These are phyloP conservation scores for Achlya flavicornis DNA, from an alignment of 2,888 invertebrate species.

Conservation along the genomic window DNA sequence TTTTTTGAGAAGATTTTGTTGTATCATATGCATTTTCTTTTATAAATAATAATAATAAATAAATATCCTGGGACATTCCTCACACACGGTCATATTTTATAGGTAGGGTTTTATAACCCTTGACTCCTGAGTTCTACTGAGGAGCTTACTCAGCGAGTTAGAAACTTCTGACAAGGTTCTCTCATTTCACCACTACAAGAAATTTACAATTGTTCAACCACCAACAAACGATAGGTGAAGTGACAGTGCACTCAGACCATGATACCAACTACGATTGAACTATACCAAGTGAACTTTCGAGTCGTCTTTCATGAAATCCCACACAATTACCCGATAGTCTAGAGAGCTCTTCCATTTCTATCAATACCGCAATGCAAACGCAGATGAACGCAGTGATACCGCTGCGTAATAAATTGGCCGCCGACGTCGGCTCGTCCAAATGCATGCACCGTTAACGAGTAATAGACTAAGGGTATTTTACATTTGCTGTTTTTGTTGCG, in stretches of 20 bases:
- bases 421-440: conserved; percentile 60
- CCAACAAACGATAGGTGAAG: background rate
- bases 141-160: too few relatives aligned
- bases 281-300: conserved; percentile 31
- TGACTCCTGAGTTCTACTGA: too few relatives aligned
- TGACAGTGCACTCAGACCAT: background rate
- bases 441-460: conserved; percentile 67
- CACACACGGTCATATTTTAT: too few relatives aligned
- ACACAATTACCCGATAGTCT: conserved; percentile 12
- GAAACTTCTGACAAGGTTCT: too few relatives aligned
- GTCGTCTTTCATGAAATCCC: conserved; percentile 15
- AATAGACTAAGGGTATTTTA: conserved; percentile 35
- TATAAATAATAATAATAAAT: too few relatives aligned
- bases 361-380: conserved; percentile 51
- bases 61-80: too few relatives aligned
- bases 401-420: conserved; percentile 72
- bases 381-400: conserved; percentile 63
- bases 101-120: too few relatives aligned
- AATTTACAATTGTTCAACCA: background rate
- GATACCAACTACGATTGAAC: conserved; percentile 16
- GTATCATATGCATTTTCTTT: too few relatives aligned
- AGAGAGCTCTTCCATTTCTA: conserved; percentile 49
- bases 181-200: background rate
- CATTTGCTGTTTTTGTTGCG: background rate
- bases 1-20: too few relatives aligned